Evolutionary conservation across 2,797 vertebrate species (phyloP), one percentile per base, ranked within the genome.

Genomic region (Ispidina picta): DNA sequence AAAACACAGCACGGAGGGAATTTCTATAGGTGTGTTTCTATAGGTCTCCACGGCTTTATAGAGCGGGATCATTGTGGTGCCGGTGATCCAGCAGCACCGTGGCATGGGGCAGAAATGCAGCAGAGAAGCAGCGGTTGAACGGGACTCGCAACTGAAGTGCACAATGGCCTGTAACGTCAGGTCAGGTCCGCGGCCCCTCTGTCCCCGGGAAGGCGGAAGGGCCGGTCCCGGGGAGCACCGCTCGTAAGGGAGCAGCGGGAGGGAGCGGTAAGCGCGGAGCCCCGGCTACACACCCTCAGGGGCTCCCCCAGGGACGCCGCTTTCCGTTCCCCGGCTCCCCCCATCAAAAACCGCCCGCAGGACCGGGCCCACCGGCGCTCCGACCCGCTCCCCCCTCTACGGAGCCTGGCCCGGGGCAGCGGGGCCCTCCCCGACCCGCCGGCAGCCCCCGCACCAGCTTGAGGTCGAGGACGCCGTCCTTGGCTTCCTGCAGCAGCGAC

Each of bases 391-490:
- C 26, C 28, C 28, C 28, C 28, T 15, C 25, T 28, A 51, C 25
- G 49, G 49, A 26, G 33, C 56, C 35, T 25, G 33, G 23, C 14
- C 23, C 33, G 10, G 56, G 31, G 33, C 33, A 22, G 33, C 33
- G 22, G 59, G 37, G 59, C 37, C 37, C 25, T 29, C 35, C 58
- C 35, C 55, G 49, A 33, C 68, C 69, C 59, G 55, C 62, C n/a
- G 28, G 28, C 66, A 77, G 15, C 48, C 70, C 68, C 29, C 98
- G 98, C 95, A 99, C 99, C 98, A 98, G 98, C 97, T 99, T 99
- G 77, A 99, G 95, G 91, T 99, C 98, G 46, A 99, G 98, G 79
- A 99, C 98, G 86, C 99, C 98, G 93, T 99, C 98, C 96, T 98
- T 98, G 52, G 98, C 98, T 90, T 98, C 98, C 89, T 99, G 98